Conservation (phyloP, 1,140 invertebrate genomes). For the Neotoxoptera formosana region DNA sequence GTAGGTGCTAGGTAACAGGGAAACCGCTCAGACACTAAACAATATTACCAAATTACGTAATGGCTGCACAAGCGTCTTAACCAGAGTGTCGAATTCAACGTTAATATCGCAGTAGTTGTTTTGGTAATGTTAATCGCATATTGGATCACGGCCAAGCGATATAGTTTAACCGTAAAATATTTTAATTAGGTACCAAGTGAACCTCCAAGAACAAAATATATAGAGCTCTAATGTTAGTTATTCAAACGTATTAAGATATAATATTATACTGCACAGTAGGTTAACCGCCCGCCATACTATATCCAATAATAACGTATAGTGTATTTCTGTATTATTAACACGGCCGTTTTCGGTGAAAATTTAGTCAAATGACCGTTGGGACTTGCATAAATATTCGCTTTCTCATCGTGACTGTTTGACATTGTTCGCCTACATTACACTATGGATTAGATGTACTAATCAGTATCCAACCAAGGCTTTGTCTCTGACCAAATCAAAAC, state of each 20-base stretch:
- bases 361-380: conserved; percentile 7
- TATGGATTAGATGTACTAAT: not conserved
- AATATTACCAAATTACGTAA: not conserved
- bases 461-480: conserved; percentile 13
- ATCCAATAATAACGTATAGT: not conserved
- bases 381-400: not conserved
- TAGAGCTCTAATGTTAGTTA: not conserved
- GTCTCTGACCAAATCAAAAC: conserved; percentile 1
- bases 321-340: not conserved
- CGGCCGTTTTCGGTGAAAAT: not conserved
- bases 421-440: not conserved
- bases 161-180: conserved; percentile 1
- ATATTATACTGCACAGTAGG: not conserved
- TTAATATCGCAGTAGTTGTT: not conserved
- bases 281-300: not conserved
- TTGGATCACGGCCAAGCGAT: not conserved
- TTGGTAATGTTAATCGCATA: not conserved
- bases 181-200: not conserved
- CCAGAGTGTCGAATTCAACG: not conserved
- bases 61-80: not conserved
- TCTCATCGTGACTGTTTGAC: not conserved
- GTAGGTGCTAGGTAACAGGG: not conserved
- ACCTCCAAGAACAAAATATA: not conserved
- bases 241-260: not conserved
- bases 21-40: not conserved